Conservation (phyloP, 2,888 invertebrate species). For the Oscheius sp. region DNA sequence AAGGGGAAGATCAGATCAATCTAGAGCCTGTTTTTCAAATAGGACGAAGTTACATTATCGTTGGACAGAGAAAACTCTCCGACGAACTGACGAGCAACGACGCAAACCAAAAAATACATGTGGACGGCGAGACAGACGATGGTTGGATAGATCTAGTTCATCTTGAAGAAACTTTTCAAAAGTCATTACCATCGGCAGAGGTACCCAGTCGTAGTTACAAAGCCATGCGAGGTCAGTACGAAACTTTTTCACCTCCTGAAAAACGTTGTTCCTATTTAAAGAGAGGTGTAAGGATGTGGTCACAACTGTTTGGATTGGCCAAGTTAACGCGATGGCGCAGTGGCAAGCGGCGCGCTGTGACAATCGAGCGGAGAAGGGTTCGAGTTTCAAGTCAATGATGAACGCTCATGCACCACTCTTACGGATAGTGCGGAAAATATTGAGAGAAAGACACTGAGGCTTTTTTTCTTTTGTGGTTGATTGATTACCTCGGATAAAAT, state of each 20-base stretch:
- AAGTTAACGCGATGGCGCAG: slow-evolving; percentile 16
- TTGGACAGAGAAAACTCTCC: slow-evolving; percentile 21
- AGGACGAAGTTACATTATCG: slow-evolving; percentile 37
- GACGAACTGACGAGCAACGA: slow-evolving; percentile 61
- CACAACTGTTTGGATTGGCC: no score
- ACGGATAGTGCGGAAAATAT: slow-evolving; percentile 31
- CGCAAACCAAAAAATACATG: slow-evolving; percentile 59
- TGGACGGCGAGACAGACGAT: slow-evolving; percentile 70
- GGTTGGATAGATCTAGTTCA: slow-evolving; percentile 63
- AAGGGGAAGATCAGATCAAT: slow-evolving; percentile 62
- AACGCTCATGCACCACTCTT: slow-evolving; percentile 28
- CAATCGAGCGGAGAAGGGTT: background rate
- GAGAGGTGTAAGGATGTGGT: no score
- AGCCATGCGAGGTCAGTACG: slow-evolving; percentile 66
- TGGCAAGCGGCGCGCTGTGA: background rate
- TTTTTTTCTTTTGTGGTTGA: slow-evolving; percentile 5
- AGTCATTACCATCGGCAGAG: slow-evolving; percentile 58
- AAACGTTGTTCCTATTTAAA: background rate
- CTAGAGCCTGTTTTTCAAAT: slow-evolving; percentile 37
- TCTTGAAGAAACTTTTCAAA: no score
- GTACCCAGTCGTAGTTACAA: slow-evolving; percentile 72
- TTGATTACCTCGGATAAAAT: slow-evolving; percentile 49
- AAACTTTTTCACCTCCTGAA: slow-evolving; percentile 64
- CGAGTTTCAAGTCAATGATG: slow-evolving; percentile 11
- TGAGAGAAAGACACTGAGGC: slow-evolving; percentile 26